Base-by-base conservation (phyloP, 2,797 vertebrate species). In the Gymnopithys bicolor region DNA sequence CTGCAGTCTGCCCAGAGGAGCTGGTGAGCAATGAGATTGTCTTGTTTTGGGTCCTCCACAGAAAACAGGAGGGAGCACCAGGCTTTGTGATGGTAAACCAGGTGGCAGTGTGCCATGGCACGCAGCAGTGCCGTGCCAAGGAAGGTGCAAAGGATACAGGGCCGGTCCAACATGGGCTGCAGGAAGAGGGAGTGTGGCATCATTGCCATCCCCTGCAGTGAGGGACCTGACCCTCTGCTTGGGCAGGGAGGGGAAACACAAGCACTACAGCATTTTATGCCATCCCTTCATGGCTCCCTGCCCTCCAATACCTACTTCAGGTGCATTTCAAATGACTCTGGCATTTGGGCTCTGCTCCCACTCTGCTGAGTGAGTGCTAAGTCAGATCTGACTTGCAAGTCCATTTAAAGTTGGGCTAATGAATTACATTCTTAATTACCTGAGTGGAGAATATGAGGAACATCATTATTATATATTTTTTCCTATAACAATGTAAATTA, bases 11-110 rank as follows among this genome's bases (percentile, higher is more conserved):
- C 97, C 73, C 75, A 48, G 32, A 97, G 98, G 95, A 74, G 79
- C 13, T 98, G 97, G 97, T 97, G 95, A 94, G 97, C 53, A 19
- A 16, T 0, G 3, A 55, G 19, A 58, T 9, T 30, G 28, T 23
- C 64, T 69, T 30, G 2, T 3, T 53, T 80, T 58, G 59, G 52
- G 41, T 78, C 48, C 53, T 59, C n/a, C n/a, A 30, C 3, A n/a
- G 66, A 33, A 43, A 68, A 48, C 18, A 22, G 52, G 46, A 68
- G 69, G 52, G 23, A 89, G 10, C 4, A 0, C 58, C 32, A 41
- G 10, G 33, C 59, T 86, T 39, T 39, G 37, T 41, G 77, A 11
- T 28, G 19, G 68, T 11, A 18, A 52, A 22, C 17, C 37, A 64
- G 81, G 7, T 6, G 37, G 41, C 9, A 28, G 25, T 7, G 23